Percentiles rank a stretch among this genome's conserved stretches.
phyloP scores from a whole-genome alignment of 2,113 vertebrate genomes.

The Chamaea fasciata region DNA sequence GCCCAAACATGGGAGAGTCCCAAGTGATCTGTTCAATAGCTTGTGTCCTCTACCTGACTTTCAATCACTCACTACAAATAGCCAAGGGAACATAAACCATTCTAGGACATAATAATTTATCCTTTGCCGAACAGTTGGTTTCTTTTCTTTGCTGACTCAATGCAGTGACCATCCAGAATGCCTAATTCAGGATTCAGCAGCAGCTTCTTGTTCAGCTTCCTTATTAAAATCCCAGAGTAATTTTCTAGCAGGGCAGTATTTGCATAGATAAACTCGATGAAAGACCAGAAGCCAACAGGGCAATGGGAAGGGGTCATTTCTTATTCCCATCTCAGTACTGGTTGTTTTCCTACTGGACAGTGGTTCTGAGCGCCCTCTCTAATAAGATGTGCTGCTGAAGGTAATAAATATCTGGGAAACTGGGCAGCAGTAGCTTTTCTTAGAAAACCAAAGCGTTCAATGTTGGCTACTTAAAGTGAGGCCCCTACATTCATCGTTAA shows the following conservation, averaged over 20 bases:
- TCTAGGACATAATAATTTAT: slow-evolving; percentile 65
- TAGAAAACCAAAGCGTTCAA: not conserved
- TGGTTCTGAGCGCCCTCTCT: not conserved
- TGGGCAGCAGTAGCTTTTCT: not conserved
- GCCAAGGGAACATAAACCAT: slow-evolving; percentile 42
- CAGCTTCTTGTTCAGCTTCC: slow-evolving; percentile 31
- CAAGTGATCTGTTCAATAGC: slow-evolving; percentile 46
- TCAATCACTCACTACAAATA: slow-evolving; percentile 48
- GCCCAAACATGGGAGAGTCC: slow-evolving; percentile 19
- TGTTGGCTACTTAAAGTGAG: not conserved
- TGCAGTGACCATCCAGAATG: slow-evolving; percentile 46
- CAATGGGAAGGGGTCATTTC: not conserved
- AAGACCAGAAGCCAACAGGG: not conserved
- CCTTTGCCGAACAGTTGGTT: slow-evolving; percentile 32
- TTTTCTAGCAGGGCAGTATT: slow-evolving; percentile 29
- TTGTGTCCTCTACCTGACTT: slow-evolving; percentile 69
- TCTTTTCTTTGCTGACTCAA: slow-evolving; percentile 40
- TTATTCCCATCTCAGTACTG: not conserved
- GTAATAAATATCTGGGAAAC: not conserved
- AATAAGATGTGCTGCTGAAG: not conserved
- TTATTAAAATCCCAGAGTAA: not conserved
- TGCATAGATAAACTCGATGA: not conserved
- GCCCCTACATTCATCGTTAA: not conserved
- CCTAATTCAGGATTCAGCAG: slow-evolving; percentile 61
- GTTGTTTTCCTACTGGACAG: not conserved